Evolutionary conservation across 1,140 invertebrate species (phyloP).

Genomic region (Melipona quadrifasciata): DNA sequence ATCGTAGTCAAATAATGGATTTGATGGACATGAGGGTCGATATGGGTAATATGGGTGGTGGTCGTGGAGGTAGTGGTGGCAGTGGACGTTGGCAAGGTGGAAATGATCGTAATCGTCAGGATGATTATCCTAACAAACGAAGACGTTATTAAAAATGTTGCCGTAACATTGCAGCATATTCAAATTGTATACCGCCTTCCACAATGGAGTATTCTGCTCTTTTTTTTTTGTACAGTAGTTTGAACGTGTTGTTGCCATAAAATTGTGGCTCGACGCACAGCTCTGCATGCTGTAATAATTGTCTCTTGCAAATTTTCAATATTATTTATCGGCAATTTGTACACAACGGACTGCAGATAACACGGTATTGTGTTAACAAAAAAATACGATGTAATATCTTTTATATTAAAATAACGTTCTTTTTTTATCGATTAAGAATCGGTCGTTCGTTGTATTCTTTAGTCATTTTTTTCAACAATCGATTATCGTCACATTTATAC

Average conservation of each 20-base stretch:
- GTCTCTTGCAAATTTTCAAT: too few relatives aligned
- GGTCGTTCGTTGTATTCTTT: slow-evolving; percentile 38
- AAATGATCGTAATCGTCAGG: slow-evolving; percentile 78
- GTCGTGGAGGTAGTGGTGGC: slow-evolving; percentile 68
- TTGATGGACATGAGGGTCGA: slow-evolving; percentile 82
- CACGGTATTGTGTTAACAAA: too few relatives aligned
- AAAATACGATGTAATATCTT: too few relatives aligned
- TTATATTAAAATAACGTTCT: slow-evolving; percentile 7
- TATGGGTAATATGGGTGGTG: slow-evolving; percentile 76
- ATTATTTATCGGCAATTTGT: too few relatives aligned
- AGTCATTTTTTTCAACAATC: slow-evolving; percentile 34
- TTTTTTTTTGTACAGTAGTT: too few relatives aligned
- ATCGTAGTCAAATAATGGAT: slow-evolving; percentile 81
- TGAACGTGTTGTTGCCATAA: too few relatives aligned
- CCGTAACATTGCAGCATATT: background rate
- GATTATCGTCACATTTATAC: slow-evolving; percentile 31
- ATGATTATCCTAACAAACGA: slow-evolving; percentile 82
- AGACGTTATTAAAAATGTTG: slow-evolving; percentile 76
- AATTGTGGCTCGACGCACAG: too few relatives aligned
- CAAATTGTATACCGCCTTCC: too few relatives aligned
- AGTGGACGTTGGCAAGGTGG: slow-evolving; percentile 75
- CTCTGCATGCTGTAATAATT: too few relatives aligned
- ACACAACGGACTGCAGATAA: too few relatives aligned
- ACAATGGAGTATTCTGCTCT: too few relatives aligned
- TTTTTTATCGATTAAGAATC: slow-evolving; percentile 21